phyloP scores from a whole-genome alignment of 2,797 vertebrate genomes.

The Luscinia megarhynchos region DNA sequence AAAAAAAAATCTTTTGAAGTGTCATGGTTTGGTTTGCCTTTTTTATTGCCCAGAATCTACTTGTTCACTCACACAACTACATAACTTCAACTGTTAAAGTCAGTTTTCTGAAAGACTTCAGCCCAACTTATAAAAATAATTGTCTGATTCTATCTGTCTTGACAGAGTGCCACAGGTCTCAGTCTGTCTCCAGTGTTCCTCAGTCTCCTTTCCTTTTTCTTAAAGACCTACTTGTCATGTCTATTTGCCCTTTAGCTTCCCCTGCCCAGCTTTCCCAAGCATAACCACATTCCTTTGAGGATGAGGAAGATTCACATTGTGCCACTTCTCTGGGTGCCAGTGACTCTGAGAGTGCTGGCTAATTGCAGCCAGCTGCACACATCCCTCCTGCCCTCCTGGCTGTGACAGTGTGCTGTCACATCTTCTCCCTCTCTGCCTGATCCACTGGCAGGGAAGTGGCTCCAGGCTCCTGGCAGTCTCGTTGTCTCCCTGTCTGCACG shows the following conservation, averaged over 20 bases:
- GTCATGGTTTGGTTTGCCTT: not conserved
- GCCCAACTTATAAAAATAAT: not conserved
- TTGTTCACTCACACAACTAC: not conserved
- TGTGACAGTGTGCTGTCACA: not conserved
- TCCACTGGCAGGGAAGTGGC: not conserved
- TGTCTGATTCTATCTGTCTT: not conserved
- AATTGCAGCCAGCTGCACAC: not conserved
- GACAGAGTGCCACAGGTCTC: not conserved
- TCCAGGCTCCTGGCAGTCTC: accelerated
- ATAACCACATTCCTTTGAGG: not conserved
- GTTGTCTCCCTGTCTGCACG: no score
- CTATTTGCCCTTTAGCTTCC: not conserved
- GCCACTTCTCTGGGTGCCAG: not conserved
- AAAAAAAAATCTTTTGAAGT: not conserved
- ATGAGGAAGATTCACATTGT: not conserved
- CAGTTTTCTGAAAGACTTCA: not conserved
- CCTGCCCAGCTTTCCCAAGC: not conserved
- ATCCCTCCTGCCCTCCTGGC: not conserved
- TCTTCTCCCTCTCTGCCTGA: not conserved
- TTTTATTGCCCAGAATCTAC: accelerated
- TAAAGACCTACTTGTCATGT: not conserved
- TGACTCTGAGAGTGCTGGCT: not conserved
- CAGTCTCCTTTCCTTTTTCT: not conserved
- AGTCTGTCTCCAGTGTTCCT: not conserved
- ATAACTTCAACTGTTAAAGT: not conserved